Base-by-base conservation (phyloP, 64 coral and sea anemone species). In the Astreopora myriophthalma region DNA sequence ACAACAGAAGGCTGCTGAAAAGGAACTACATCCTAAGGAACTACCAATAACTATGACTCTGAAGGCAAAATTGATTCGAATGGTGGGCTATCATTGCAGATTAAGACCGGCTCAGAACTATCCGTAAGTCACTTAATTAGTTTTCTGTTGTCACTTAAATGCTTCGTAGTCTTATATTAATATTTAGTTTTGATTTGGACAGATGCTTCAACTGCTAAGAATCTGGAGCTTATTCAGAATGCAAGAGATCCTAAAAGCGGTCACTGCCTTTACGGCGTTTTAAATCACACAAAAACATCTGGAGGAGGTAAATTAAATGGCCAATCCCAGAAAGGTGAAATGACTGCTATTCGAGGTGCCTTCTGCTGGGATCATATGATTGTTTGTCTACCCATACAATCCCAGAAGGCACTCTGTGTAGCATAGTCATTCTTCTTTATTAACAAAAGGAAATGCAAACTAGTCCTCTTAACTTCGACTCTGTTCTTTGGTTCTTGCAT, bases 221-320 rank as follows among this genome's bases (percentile, higher is more conserved):
- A 98, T 39, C 34, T 98, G 13, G 94, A 98, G 26, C 67, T 95
- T 52, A 93, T 98, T 64, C 82, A 95, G 68, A 98, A 98, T 62
- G 96, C 94, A n/a, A 95, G 96, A 71, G 94, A 98, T 16, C 55
- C 58, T 58, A 92, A 95, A 52, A 98, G 96, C 63, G 94, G 70
- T 28, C 96, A 98, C 75, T 85, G 90, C 40, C 86, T 98, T n/a
- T 98, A 79, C 52, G 96, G 96, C 22, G 77, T 95, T 46, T 73
- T 98, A 72, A 98, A 98, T 67, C 86, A 98, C 83, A 95, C 96
- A 2, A 95, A 84, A 65, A 98, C 96, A 4, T 62, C 96, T 71
- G 96, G 93, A 60, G 96, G 96, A 88, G 87, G 97, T 99, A 91
- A 61, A 49, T 26, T 61, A n/a, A n/a, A n/a, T n/a, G n/a, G 17